phyloP scores from a whole-genome alignment of 2,797 vertebrate genomes.

The Epinephelus awoara region DNA sequence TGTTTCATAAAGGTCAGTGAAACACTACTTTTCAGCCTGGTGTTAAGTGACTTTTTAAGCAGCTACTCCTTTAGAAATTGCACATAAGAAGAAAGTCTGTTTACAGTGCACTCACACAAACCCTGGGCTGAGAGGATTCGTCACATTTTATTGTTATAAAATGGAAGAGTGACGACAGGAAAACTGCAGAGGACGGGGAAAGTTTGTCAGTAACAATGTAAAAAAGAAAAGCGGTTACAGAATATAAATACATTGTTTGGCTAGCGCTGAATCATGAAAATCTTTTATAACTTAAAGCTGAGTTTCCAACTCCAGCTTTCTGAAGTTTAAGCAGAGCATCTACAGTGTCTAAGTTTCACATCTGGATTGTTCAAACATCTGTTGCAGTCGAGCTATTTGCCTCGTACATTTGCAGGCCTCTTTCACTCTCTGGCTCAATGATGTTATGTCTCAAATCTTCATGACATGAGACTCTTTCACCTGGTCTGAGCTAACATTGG shows the following conservation, averaged over 20 bases:
- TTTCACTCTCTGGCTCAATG: conserved; percentile 46
- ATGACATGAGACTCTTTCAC: conserved; percentile 58
- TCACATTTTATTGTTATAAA: conserved; percentile 21
- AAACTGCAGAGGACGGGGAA: not conserved
- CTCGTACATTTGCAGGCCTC: conserved; percentile 40
- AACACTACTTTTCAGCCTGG: not conserved
- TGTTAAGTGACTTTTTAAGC: not conserved
- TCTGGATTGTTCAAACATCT: conserved; percentile 63
- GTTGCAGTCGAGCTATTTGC: conserved; percentile 42
- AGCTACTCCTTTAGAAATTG: not conserved
- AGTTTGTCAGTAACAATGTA: not conserved
- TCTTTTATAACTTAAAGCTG: not conserved
- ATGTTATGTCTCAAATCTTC: conserved; percentile 53
- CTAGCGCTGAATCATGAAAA: not conserved
- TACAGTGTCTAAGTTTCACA: conserved; percentile 46
- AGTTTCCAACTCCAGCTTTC: conserved; percentile 1
- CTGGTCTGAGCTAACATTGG: conserved; percentile 50
- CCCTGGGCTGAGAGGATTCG: conserved; percentile 11
- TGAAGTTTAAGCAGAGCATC: not conserved
- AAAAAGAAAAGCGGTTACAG: not conserved
- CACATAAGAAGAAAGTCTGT: conserved; percentile 6
- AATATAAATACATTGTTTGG: conserved; percentile 2
- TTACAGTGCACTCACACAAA: conserved; percentile 12
- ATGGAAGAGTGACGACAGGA: not conserved
- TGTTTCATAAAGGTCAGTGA: not conserved